These are phyloP conservation scores for Acromyrmex heyeri DNA, from an alignment of 1,140 invertebrate genomes.

Conservation along the genomic window DNA sequence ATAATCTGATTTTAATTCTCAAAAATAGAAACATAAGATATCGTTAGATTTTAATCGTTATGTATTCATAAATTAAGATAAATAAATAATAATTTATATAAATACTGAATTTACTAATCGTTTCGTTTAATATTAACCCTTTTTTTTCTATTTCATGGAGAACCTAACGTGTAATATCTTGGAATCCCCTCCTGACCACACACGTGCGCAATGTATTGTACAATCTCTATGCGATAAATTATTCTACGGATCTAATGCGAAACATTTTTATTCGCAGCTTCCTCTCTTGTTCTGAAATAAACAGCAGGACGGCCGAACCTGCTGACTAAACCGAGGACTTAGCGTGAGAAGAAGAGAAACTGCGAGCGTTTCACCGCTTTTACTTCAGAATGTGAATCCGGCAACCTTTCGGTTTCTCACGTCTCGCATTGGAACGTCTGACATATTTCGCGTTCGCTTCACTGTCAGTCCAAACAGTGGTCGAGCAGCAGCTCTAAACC, in stretches of 20 bases:
- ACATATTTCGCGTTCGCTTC: slow-evolving; percentile 62
- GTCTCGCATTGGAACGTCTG: slow-evolving; percentile 58
- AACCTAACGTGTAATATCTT: slow-evolving; percentile 5
- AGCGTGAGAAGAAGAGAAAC: background rate
- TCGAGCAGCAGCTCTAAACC: slow-evolving; percentile 45
- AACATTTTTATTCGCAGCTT: slow-evolving; percentile 27
- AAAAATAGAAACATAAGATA: background rate
- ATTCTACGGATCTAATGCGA: slow-evolving; percentile 7
- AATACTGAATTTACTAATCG: background rate
- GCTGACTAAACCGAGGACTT: slow-evolving; percentile 8
- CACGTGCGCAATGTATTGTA: background rate
- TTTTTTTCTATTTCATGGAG: background rate
- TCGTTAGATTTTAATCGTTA: background rate
- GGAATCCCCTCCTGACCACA: background rate
- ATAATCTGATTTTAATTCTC: slow-evolving; percentile 4
- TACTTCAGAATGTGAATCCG: slow-evolving; percentile 56
- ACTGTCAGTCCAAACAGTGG: slow-evolving; percentile 63
- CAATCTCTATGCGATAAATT: slow-evolving; percentile 36
- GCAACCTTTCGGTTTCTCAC: slow-evolving; percentile 62
- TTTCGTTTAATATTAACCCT: background rate
- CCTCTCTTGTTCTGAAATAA: slow-evolving; percentile 28
- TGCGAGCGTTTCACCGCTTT: slow-evolving; percentile 12
- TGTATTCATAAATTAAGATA: background rate
- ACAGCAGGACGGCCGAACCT: slow-evolving; percentile 3
- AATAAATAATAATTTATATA: background rate